Base-by-base conservation (phyloP, 2,888 invertebrate genomes). In the Sclerodermus sp. region DNA sequence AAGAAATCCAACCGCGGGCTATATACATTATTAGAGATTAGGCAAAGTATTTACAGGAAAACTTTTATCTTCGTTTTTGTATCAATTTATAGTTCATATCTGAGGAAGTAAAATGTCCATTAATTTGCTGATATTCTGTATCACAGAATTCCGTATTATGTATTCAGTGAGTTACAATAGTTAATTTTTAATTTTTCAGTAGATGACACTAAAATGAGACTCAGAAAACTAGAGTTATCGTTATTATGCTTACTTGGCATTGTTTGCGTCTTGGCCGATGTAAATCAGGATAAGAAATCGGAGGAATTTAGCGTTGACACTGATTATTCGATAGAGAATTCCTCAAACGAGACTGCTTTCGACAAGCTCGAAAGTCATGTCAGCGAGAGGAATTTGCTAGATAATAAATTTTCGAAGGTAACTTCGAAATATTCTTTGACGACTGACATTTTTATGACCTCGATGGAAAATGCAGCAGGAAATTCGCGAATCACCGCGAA, bases 241-340 rank as follows among this genome's bases (percentile, higher is more conserved):
- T 36, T 69, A n/a, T 50, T 69, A 9, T 58, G 47, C 50, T 44
- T 53, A 13, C 41, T 68, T 15, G 56, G 54, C 31, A 51, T 64
- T 17, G 53, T 58, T 10, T 59, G 51, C 18, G 57, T 58, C 6
- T 52, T 62, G 17, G 60, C 60, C n/a, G 52, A 60, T 17, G 53
- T 50, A 5, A 49, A 51, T 43, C 45, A 54, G 4, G 41, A 47
- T 12, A 18, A 38, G 1, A 23, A 23, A 23, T 8, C 23, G 23
- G 53, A 58, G 5, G 40, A 42, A 29, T 1, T 40, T 0, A 14
- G 30, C 0, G n/a, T n/a, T n/a, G 31, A 51, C 3, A 23, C 8
- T 8, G 23, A 36, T n/a, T 38, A 13, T 31, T 37, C 3, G 13
- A 38, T 17, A n/a, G 2, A 31, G 17, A 13, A 34, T n/a, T 37